A percentile compares a stretch with the other conserved stretches of the same genome.
Evolutionary conservation across 2,888 invertebrate species (phyloP).

Genomic region (Caenorhabditis sp.): DNA sequence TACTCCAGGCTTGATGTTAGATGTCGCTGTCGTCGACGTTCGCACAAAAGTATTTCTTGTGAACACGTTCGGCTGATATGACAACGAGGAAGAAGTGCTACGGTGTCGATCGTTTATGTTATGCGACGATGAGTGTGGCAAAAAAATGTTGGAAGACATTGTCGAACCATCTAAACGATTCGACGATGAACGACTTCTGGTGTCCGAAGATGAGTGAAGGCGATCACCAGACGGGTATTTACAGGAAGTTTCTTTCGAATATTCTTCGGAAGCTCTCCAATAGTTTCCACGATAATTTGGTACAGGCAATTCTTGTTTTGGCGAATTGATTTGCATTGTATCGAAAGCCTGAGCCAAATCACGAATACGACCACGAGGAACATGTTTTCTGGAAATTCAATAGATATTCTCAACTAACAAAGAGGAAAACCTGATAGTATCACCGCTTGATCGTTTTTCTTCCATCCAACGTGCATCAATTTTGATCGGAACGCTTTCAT

Average conservation of each 20-base stretch:
- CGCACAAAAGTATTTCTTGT: slow-evolving; percentile 28
- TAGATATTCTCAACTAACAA: neutral
- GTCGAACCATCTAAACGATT: slow-evolving; percentile 4
- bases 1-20: neutral
- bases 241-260: neutral
- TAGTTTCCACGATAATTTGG: neutral
- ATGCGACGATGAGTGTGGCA: neutral
- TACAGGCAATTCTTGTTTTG: neutral
- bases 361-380: slow-evolving; percentile 30
- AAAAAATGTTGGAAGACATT: neutral
- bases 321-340: neutral
- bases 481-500: neutral
- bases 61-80: slow-evolving; percentile 20
- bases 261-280: neutral
- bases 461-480: slow-evolving; percentile 6
- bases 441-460: slow-evolving; percentile 1
- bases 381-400: slow-evolving; percentile 12
- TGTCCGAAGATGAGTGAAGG: neutral
- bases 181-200: neutral
- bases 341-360: slow-evolving; percentile 28
- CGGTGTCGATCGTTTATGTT: slow-evolving; percentile 8
- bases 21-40: neutral
- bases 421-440: slow-evolving; percentile 10
- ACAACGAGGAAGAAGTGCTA: slow-evolving; percentile 16
- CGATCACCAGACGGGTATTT: neutral